These are phyloP conservation scores for Cotesia glomerata DNA, from an alignment of 1,140 invertebrate genomes.

Conservation along the genomic window DNA sequence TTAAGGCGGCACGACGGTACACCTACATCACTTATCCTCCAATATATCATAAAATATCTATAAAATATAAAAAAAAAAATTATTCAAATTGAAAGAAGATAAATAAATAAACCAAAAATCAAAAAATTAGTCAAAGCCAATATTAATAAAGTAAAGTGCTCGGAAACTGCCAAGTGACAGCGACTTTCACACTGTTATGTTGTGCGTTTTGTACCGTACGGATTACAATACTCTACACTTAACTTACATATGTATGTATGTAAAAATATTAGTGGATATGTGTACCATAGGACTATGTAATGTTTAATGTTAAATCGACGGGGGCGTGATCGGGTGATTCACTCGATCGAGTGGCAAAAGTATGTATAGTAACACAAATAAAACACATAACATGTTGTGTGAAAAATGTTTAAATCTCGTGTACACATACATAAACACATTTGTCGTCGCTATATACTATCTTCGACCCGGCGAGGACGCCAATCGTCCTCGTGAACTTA, in stretches of 20 bases:
- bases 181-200: slow-evolving; percentile 39
- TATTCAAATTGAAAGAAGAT: slow-evolving; percentile 8
- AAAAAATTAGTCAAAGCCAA: slow-evolving; percentile 9
- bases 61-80: too few relatives aligned
- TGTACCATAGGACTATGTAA: too few relatives aligned
- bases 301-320: slow-evolving; percentile 27
- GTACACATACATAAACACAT: background rate
- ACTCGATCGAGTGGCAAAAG: too few relatives aligned
- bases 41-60: too few relatives aligned
- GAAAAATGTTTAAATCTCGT: background rate
- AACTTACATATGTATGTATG: too few relatives aligned
- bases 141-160: slow-evolving; percentile 40
- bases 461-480: slow-evolving; percentile 10
- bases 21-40: too few relatives aligned
- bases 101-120: background rate
- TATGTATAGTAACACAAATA: slow-evolving; percentile 24
- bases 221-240: too few relatives aligned
- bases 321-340: slow-evolving; percentile 25
- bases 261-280: background rate
- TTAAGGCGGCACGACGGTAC: too few relatives aligned
- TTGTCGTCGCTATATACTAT: background rate
- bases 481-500: slow-evolving; percentile 11
- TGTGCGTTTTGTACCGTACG: slow-evolving; percentile 19
- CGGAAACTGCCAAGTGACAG: slow-evolving; percentile 32
- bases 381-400: background rate